These are phyloP conservation scores for Myocastor coypus DNA, from an alignment of 2,113 vertebrate species.

Conservation along the genomic window DNA sequence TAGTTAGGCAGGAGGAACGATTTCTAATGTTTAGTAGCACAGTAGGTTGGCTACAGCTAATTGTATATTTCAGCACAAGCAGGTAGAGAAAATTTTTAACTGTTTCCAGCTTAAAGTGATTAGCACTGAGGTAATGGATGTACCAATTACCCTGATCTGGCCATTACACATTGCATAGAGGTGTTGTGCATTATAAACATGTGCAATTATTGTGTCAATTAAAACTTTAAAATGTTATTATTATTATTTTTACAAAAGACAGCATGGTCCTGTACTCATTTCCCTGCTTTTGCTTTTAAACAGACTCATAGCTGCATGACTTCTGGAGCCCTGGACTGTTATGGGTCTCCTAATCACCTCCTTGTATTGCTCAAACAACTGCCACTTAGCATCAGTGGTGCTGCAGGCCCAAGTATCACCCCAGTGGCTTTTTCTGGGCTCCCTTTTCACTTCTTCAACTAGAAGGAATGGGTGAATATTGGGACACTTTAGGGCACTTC, in stretches of 20 bases:
- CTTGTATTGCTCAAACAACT: not conserved
- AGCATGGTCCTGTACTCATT: not conserved
- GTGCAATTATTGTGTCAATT: not conserved
- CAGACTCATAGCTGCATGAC: not conserved
- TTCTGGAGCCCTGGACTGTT: not conserved
- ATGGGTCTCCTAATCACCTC: not conserved
- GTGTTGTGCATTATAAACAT: not conserved
- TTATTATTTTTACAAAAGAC: not conserved
- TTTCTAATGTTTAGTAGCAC: not conserved
- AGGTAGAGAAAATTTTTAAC: not conserved
- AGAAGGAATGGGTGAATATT: not conserved
- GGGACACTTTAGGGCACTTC: too few species aligned
- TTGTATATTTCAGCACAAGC: accelerated
- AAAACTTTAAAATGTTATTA: not conserved
- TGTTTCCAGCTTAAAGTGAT: not conserved
- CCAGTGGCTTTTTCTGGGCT: not conserved
- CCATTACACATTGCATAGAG: not conserved
- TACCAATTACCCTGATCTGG: too few species aligned
- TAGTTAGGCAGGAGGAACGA: not conserved
- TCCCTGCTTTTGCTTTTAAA: not conserved
- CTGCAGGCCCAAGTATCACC: not conserved
- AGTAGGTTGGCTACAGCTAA: too few species aligned
- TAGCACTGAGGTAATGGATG: too few species aligned
- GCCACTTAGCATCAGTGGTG: not conserved
- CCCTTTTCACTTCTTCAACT: not conserved